Percentiles rank a stretch among this genome's conserved stretches.
These are phyloP conservation scores for Alcedo atthis DNA, from an alignment of 2,797 vertebrate species.

Conservation along the genomic window DNA sequence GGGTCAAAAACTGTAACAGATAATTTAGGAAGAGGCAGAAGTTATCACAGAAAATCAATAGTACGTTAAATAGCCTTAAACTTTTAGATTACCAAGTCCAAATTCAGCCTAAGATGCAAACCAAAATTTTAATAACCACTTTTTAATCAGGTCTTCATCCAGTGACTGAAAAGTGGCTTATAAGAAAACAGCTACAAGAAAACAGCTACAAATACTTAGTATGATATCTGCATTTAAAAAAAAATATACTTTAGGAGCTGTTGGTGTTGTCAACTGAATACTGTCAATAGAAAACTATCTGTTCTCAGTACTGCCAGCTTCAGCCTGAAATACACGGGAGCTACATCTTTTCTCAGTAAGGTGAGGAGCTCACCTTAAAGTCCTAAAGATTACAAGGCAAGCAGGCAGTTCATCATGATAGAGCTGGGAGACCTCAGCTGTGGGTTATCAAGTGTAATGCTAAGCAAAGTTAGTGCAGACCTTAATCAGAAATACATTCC, in stretches of 20 bases:
- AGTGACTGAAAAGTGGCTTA: no score
- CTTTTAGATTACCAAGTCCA: no score
- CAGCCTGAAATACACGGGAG: background rate
- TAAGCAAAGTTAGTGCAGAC: background rate
- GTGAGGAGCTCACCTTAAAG: background rate
- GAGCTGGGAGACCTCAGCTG: background rate
- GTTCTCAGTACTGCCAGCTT: background rate
- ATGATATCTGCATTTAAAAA: background rate
- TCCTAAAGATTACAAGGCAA: background rate
- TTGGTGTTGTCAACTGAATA: background rate
- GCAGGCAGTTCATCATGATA: background rate
- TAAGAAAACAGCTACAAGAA: no score
- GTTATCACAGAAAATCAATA: no score
- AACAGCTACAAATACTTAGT: no score
- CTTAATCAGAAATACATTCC: background rate
- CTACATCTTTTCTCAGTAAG: background rate
- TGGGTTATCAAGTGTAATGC: fast-evolving
- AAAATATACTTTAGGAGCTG: background rate
- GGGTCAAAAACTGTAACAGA: no score
- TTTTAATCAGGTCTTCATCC: no score
- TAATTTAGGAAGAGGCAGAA: no score
- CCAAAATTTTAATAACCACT: no score
- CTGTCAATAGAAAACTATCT: background rate
- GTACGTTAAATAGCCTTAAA: no score
- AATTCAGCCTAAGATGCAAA: no score